These are phyloP conservation scores for Cryptus viduatorius DNA, from an alignment of 2,888 invertebrate genomes.

Conservation along the genomic window DNA sequence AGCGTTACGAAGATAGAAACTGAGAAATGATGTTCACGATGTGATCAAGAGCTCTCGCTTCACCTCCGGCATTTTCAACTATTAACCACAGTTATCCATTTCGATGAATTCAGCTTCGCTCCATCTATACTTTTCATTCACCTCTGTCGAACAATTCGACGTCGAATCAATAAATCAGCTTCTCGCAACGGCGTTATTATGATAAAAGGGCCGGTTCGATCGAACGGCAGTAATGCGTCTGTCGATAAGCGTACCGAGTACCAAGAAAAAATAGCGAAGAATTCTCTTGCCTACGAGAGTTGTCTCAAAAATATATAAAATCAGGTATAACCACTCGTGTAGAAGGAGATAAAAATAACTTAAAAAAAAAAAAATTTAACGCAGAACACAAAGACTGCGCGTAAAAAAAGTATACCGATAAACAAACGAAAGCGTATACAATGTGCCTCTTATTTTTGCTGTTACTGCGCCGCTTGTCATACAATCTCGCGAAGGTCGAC, in stretches of 20 bases:
- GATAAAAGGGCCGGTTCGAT: slow-evolving; percentile 72
- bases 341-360: background rate
- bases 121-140: background rate
- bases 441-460: background rate
- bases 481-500: slow-evolving; percentile 5
- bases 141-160: slow-evolving; percentile 19
- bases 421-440: background rate
- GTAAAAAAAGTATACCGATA: background rate
- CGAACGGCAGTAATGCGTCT: slow-evolving; percentile 66
- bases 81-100: slow-evolving; percentile 14
- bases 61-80: slow-evolving; percentile 8
- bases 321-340: background rate
- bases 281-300: background rate
- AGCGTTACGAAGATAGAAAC: background rate
- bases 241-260: slow-evolving; percentile 74
- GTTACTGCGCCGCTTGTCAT: too few relatives aligned
- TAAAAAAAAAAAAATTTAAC: background rate
- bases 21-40: background rate
- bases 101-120: background rate
- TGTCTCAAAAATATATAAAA: background rate
- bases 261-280: background rate
- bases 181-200: slow-evolving; percentile 68
- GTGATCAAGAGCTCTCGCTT: background rate
- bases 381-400: background rate
- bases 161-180: slow-evolving; percentile 33